Conservation (phyloP, 64 coral and sea anemone genomes). For the Montipora capricornis region DNA sequence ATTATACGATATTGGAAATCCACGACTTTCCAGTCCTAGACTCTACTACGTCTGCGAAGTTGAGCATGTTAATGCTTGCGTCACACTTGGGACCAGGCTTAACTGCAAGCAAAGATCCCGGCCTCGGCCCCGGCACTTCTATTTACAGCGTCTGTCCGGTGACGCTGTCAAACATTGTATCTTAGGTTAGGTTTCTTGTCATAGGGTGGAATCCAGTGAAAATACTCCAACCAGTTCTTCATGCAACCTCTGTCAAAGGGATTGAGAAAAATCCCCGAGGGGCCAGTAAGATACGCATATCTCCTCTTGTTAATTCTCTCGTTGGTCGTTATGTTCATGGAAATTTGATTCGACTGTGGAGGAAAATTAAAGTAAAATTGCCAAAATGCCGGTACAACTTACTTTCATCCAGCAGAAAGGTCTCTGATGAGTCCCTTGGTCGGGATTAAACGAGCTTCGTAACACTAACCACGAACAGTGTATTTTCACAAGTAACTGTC, state of each 20-base stretch:
- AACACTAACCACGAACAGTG: too few species aligned
- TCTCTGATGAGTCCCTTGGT: too few species aligned
- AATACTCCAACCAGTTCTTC: conserved; percentile 93
- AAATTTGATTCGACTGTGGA: conserved; percentile 57
- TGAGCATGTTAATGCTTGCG: too few species aligned
- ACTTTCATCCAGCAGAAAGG: not conserved
- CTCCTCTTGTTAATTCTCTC: conserved; percentile 95
- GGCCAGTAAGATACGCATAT: conserved; percentile 82
- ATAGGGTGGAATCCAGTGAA: conserved; percentile 77
- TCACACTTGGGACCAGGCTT: too few species aligned
- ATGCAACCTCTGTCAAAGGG: conserved; percentile 93
- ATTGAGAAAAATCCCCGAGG: conserved; percentile 79
- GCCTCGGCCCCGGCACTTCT: too few species aligned
- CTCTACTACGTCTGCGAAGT: too few species aligned
- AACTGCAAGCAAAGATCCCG: too few species aligned
- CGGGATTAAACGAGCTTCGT: too few species aligned
- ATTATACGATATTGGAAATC: too few species aligned
- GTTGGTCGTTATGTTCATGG: conserved; percentile 88
- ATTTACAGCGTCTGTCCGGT: not conserved
- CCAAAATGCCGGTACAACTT: not conserved
- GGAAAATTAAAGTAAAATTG: not conserved
- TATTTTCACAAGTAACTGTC: too few species aligned
- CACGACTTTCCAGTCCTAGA: too few species aligned
- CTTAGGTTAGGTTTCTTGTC: conserved; percentile 86
- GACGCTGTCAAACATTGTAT: conserved; percentile 68